Percentiles rank a stretch among this genome's conserved stretches.
These are phyloP conservation scores for Drosophila fulvimacula DNA, from an alignment of 2,888 invertebrate genomes.

Conservation along the genomic window DNA sequence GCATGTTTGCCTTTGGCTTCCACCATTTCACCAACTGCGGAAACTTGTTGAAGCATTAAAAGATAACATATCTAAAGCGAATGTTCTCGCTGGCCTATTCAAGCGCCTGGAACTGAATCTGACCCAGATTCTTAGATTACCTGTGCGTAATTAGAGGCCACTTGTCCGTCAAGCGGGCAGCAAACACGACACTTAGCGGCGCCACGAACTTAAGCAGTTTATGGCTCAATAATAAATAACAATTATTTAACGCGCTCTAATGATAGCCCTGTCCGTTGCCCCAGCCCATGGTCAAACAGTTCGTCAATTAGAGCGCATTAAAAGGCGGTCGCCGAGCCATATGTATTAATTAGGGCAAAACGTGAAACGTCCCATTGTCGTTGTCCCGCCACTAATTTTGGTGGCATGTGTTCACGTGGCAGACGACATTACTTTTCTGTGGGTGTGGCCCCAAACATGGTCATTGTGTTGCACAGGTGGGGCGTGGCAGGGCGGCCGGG, in stretches of 20 bases:
- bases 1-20: background rate
- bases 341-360: constrained; percentile 65
- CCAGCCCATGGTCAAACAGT: constrained; percentile 31
- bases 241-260: constrained; percentile 60
- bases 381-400: constrained; percentile 20
- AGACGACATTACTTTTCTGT: constrained; percentile 7
- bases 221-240: constrained; percentile 63
- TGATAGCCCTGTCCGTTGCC: constrained; percentile 19
- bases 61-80: constrained; percentile 5
- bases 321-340: constrained; percentile 43
- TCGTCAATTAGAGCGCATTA: constrained; percentile 62
- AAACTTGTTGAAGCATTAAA: constrained; percentile 17
- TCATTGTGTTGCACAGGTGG: constrained; percentile 20
- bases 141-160: constrained; percentile 43
- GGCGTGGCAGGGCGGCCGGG: background rate
- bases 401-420: constrained; percentile 8
- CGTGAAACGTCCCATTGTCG: constrained; percentile 21
- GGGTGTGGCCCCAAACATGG: background rate
- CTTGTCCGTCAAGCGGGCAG: constrained; percentile 34
- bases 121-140: constrained; percentile 31
- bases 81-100: constrained; percentile 15
- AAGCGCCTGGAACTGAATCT: background rate
- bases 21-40: constrained; percentile 2
- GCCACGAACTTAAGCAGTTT: constrained; percentile 41
- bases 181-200: constrained; percentile 37